Evolutionary conservation across 2,888 invertebrate species (phyloP), one percentile per base, ranked within the genome.

Genomic region (Tiliacea aurago): DNA sequence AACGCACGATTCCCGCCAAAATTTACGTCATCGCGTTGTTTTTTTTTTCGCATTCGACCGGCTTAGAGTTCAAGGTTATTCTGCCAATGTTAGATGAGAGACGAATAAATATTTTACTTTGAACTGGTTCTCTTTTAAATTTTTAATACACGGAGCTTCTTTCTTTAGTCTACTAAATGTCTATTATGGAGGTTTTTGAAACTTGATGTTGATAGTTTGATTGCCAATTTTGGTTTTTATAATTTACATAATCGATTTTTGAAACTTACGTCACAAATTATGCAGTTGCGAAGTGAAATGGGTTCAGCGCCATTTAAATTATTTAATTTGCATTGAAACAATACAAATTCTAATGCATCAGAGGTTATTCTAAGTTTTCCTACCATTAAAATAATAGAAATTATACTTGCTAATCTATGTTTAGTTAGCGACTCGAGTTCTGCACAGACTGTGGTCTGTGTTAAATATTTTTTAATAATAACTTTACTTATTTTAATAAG

Each of bases 31-130:
- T 28, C 70, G 78, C 70, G 75, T 75, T 79, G 56, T 77, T 75
- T 77, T 85, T 86, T n/a, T 91, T 88, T 88, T 88, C 84, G 82
- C 62, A 70, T 73, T 82, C 86, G 90, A 89, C 90, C 91, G 90
- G 70, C 75, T 53, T 49, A 73, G 86, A 91, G 92, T 92, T 93
- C 92, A 93, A 92, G 93, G 92, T 91, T 87, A 84, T 67, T 43
- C 81, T 76, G 83, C 82, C 89, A 82, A 74, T 83, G 81, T 69
- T 74, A 74, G 75, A 41, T 73, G 66, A 79, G 71, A 76, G 74
- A 68, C 70, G 73, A 70, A 78, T 81, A 81, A 66, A 79, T 83
- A 80, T 78, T 74, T 71, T 73, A 45, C 71, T 82, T 47, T 59
- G 58, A 68, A 79, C 80, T 67, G 63, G 75, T 73, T 70, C 78